Evolutionary conservation across 1,140 invertebrate genomes (phyloP), one percentile per base, ranked within the genome.

Genomic region (Caenorhabditis remanei): DNA sequence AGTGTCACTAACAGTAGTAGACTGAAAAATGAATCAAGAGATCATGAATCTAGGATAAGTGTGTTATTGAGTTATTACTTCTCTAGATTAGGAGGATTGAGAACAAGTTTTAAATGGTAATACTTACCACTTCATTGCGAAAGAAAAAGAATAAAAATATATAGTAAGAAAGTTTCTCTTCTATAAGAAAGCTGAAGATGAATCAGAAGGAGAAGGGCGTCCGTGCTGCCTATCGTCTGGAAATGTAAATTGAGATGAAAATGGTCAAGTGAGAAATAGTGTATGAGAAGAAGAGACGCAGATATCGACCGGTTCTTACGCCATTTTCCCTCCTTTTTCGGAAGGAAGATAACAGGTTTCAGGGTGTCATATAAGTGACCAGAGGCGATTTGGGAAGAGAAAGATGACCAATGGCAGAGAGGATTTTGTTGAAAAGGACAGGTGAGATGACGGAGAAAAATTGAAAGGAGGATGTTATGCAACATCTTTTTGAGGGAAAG

Each of bases 201-300:
- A 79, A 50, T 79, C 71, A 79, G 46, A 32, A 79, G 46, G 21
- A 79, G 71, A 79, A 21, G 71, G 46, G 46, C 71, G 41, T 43
- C 67, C 67, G 63, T 65, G 63, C 63, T 50, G 46, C 46, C 46
- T 79, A 24, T 79, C 71, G 71, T 79, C 71, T 79, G 71, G 71
- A 79, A 79, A 79, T 79, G 71, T 79, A 79, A 79, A 79, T 50
- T 79, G 71, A 53, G 71, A 79, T 48, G 71, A 79, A 79, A 79
- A 79, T 79, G 71, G 21, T 24, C 71, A 79, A 79, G 43, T 9
- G 46, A 2, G 46, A 53, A 79, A 50, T 32, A 79, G 43, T 24
- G 40, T 50, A 11, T 8, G 46, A 79, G 71, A 50, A 13, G 71
- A 79, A 79, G 71, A 79, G 71, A 79, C 71, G 46, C 71, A 41